Percentiles rank a stretch among this genome's conserved stretches.
phyloP scores from a whole-genome alignment of 1,140 invertebrate genomes.

The Drosophila seguyi region DNA sequence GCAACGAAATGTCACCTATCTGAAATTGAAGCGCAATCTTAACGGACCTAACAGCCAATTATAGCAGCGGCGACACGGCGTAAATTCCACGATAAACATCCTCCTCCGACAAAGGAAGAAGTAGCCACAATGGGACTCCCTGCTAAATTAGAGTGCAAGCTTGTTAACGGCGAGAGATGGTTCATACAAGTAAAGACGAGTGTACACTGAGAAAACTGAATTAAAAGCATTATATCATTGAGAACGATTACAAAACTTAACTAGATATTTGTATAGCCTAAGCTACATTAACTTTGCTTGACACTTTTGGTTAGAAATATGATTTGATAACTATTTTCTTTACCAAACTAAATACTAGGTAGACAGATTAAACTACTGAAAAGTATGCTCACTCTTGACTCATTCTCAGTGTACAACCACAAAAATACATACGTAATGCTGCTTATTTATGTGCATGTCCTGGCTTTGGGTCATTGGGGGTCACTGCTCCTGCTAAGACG shows the following conservation, averaged over 20 bases:
- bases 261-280: background rate
- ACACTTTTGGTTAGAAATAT: too few relatives aligned
- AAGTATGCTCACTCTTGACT: too few relatives aligned
- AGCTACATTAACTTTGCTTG: background rate
- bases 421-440: constrained; percentile 16
- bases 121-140: constrained; percentile 42
- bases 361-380: too few relatives aligned
- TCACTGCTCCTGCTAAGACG: constrained; percentile 50
- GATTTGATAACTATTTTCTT: too few relatives aligned
- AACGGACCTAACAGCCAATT: constrained; percentile 71
- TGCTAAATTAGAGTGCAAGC: constrained; percentile 77
- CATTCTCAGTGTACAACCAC: constrained; percentile 6
- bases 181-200: constrained; percentile 45
- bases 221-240: too few relatives aligned
- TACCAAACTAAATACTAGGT: too few relatives aligned
- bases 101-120: constrained; percentile 34
- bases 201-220: background rate
- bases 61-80: constrained; percentile 59
- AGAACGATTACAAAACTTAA: background rate
- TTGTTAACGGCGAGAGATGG: constrained; percentile 72
- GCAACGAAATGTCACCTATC: constrained; percentile 84
- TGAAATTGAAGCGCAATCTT: constrained; percentile 79
- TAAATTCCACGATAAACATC: constrained; percentile 72
- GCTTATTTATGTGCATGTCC: constrained; percentile 37
- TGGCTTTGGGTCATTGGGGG: constrained; percentile 57